Evolutionary conservation across 2,888 invertebrate genomes (phyloP), one percentile per base, ranked within the genome.

Genomic region (Argyresthia goedartella): DNA sequence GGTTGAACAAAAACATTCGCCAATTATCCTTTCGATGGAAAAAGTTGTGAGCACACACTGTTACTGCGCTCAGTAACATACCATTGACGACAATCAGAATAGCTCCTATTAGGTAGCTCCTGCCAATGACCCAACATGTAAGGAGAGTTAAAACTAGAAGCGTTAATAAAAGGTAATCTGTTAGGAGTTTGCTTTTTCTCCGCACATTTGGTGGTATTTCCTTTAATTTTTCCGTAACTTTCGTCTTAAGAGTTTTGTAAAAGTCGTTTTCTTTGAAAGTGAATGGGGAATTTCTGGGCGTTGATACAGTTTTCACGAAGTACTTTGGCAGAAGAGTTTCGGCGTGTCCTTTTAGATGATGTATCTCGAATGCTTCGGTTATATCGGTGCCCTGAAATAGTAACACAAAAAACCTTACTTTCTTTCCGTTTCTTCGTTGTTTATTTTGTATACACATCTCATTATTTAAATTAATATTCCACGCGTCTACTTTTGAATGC

Each of bases 1-100:
- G 72, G 62, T 95, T 93, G 59, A 93, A 93, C 50, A 93, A 88
- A 63, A 92, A 93, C 93, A 95, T 95, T 53, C 94, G 89, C 89
- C 93, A 94, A 66, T 89, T 94, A 64, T 95, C 93, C 36, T 88
- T 88, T 62, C 91, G 89, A 67, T 96, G 95, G 59, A 95, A 91
- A 66, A 92, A 96, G 69, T 95, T 96, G 69, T 96, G 96, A 0
- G 91, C 90, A 42, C 88, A 88, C 16, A 90, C 87, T 0, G 88
- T 71, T 0, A 90, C 74, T 71, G 69, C 65, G 53, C 75, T 73
- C 10, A 85, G 54, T 8, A 73, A 48, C 0, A 66, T 60, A 10
- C 76, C 70, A 51, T 68, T 73, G 0, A 70, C 10, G 0, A 75
- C 13, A 11, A 72, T 73, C 1, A 76, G 56, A 1, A 59, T 58